Base-by-base conservation (phyloP, 2,797 vertebrate species). In the Psittacula derbiana region DNA sequence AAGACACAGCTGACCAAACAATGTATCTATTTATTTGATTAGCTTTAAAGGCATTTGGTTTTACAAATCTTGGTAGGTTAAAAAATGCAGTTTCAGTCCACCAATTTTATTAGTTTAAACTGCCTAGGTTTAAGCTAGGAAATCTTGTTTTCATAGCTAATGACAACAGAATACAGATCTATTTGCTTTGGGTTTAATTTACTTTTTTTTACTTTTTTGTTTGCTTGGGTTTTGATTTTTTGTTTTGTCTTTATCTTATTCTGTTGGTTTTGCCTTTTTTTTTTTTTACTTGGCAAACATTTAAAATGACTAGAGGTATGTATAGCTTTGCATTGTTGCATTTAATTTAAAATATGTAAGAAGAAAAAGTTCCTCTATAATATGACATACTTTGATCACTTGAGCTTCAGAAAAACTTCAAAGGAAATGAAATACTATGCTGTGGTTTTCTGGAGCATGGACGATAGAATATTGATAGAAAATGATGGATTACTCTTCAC, bases 1-100 rank as follows among this genome's bases (percentile, higher is more conserved):
- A 97, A 86, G 75, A 92, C 90, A 90, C 96, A 97, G 96, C 86
- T 98, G 97, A 96, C 91, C 93, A 98, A 98, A 98, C 93, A 97
- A 94, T 10, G 6, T 62, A 76, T 89, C 87, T 96, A 84, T 95
- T 97, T 94, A 88, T 97, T 96, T 97, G 89, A 96, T 95, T 96
- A 97, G 81, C 50, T 73, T 69, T 43, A 95, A 96, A 85, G 31
- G 79, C 91, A 97, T 94, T 80, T 96, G 62, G 78, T 96, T 23
- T 87, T 81, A 74, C 47, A 92, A 89, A 92, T 33, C 46, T 83
- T 70, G 3, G 4, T 78, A 96, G 88, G 53, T 75, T 88, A 75
- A 95, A 92, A 76, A 86, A 79, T 53, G 60, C 30, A 16, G 61
- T 62, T 82, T 78, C 5, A 27, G 58, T 92, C 31, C 93, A 88